phyloP scores from a whole-genome alignment of 2,113 vertebrate genomes.

The Mustelus asterias region DNA sequence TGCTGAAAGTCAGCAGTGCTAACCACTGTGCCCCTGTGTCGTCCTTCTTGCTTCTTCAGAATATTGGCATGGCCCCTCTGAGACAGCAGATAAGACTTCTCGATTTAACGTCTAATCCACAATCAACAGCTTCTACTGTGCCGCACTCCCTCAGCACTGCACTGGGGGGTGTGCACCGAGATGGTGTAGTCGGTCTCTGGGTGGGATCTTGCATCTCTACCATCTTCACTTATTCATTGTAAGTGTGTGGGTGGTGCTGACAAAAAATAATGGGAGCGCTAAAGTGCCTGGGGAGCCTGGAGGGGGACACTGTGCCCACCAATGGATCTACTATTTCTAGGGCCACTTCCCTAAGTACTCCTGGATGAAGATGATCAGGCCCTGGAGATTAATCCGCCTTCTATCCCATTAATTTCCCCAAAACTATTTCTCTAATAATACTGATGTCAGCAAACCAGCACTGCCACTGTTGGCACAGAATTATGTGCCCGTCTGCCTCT shows the following conservation, averaged over 20 bases:
- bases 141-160: neutral
- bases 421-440: too few relatives aligned
- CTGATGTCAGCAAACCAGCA: too few relatives aligned
- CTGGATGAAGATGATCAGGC: too few relatives aligned
- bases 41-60: neutral
- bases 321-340: too few relatives aligned
- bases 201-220: neutral
- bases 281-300: neutral
- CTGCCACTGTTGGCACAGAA: too few relatives aligned
- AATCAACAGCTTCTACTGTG: neutral
- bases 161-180: neutral
- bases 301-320: neutral
- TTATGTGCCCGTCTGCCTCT: too few relatives aligned
- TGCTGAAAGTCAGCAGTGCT: too few relatives aligned
- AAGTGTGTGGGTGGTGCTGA: neutral
- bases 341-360: too few relatives aligned
- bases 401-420: too few relatives aligned
- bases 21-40: too few relatives aligned
- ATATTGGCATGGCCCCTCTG: neutral
- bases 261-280: neutral
- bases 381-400: too few relatives aligned
- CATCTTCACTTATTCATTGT: neutral
- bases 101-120: neutral
- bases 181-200: neutral
- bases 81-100: neutral